Conservation (phyloP, 2,888 invertebrate genomes). For the Adela reaumurella region DNA sequence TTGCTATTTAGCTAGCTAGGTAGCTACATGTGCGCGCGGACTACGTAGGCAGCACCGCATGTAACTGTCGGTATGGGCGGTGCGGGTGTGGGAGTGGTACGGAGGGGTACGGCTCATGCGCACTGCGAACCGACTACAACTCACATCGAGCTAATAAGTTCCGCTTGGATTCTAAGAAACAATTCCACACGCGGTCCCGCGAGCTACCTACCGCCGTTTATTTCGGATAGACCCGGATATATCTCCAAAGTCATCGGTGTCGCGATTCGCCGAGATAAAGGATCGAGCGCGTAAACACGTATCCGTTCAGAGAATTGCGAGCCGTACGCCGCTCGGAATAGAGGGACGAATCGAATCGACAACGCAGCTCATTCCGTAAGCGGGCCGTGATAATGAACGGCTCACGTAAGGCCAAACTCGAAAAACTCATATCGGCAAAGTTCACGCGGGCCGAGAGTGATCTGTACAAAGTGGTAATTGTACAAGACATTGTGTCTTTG, state of each 20-base stretch:
- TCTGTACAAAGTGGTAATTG: slow-evolving; percentile 25
- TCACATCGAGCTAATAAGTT: slow-evolving; percentile 17
- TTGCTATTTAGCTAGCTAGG: slow-evolving; percentile 17
- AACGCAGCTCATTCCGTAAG: neutral
- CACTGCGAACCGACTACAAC: neutral
- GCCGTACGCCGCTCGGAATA: neutral
- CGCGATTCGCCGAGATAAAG: slow-evolving; percentile 40
- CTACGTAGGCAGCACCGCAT: no score
- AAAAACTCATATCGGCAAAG: slow-evolving; percentile 42
- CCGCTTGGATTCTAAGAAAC: slow-evolving; percentile 23
- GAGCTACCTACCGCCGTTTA: slow-evolving; percentile 9
- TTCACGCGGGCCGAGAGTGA: slow-evolving; percentile 47
- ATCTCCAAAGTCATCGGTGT: slow-evolving; percentile 36
- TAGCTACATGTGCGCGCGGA: slow-evolving; percentile 13
- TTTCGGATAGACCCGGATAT: slow-evolving; percentile 42
- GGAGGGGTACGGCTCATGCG: neutral
- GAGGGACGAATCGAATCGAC: neutral
- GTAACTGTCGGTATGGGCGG: no score
- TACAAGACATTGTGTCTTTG: no score
- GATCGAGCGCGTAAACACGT: slow-evolving; percentile 49
- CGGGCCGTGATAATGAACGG: neutral
- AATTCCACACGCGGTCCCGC: slow-evolving; percentile 16
- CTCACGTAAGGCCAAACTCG: neutral
- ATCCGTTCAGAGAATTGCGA: no score
- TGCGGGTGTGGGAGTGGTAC: neutral